Evolutionary conservation across 1,140 invertebrate genomes (phyloP).

Genomic region (Atta texana): DNA sequence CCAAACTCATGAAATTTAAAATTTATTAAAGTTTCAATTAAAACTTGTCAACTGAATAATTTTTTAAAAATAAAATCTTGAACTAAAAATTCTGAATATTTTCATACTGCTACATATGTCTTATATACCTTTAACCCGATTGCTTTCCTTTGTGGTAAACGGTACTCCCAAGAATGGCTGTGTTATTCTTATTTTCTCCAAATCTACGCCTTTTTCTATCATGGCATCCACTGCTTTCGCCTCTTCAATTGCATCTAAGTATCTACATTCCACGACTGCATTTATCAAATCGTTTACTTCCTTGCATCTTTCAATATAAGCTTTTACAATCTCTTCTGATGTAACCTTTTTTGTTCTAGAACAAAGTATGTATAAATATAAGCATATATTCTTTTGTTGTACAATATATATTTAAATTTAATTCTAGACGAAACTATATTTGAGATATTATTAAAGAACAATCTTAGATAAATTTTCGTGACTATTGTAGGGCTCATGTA

Average conservation of each 20-base stretch:
- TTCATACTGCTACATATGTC: background rate
- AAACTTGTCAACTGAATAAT: no score
- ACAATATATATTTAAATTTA: constrained; percentile 6
- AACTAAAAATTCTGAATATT: constrained; percentile 17
- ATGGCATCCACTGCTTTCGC: constrained; percentile 91
- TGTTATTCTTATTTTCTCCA: constrained; percentile 86
- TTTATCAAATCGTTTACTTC: constrained; percentile 93
- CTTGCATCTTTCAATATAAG: constrained; percentile 92
- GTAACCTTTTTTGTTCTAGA: constrained; percentile 87
- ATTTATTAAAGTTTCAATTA: no score
- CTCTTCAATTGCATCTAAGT: constrained; percentile 91
- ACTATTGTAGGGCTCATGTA: background rate
- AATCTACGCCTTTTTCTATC: constrained; percentile 85
- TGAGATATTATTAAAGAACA: background rate
- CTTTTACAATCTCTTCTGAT: constrained; percentile 90
- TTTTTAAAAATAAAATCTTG: background rate
- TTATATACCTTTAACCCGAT: constrained; percentile 87
- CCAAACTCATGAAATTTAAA: no score
- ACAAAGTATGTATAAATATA: constrained; percentile 35
- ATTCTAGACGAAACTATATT: background rate
- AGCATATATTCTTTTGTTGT: background rate
- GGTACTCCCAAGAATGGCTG: constrained; percentile 92
- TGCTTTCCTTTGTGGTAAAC: constrained; percentile 92
- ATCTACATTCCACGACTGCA: constrained; percentile 93
- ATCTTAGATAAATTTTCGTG: background rate